These are phyloP conservation scores for Callospermophilus lateralis DNA, from an alignment of 2,113 vertebrate species.

Conservation along the genomic window DNA sequence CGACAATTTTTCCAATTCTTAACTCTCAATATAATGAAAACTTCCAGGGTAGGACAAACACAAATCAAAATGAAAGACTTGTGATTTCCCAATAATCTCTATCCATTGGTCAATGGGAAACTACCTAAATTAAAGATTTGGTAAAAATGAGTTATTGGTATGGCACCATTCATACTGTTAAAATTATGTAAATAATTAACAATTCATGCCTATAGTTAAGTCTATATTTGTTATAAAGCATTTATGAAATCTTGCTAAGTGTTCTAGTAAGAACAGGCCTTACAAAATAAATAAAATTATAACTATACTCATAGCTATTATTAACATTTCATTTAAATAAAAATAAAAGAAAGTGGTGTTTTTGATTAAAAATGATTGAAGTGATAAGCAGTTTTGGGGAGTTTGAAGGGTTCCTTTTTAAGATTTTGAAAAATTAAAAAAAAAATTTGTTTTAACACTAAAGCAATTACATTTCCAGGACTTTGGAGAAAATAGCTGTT, in stretches of 20 bases:
- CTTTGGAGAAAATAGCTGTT: background rate
- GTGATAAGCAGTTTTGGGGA: background rate
- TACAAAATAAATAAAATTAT: conserved; percentile 22
- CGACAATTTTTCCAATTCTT: conserved; percentile 43
- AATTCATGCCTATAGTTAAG: conserved; percentile 50
- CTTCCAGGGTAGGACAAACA: background rate
- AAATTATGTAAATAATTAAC: conserved; percentile 64
- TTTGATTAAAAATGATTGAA: background rate
- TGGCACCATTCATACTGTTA: conserved; percentile 47
- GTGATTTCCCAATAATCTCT: conserved; percentile 37
- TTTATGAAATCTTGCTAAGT: background rate
- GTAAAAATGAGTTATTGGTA: conserved; percentile 44
- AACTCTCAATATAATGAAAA: conserved; percentile 1
- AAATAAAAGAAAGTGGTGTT: background rate
- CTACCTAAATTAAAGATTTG: conserved; percentile 37
- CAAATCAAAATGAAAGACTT: conserved; percentile 47
- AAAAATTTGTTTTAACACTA: background rate
- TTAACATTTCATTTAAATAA: background rate
- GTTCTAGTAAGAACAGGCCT: background rate
- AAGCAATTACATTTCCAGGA: background rate
- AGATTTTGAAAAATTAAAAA: background rate
- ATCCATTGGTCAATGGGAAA: conserved; percentile 23
- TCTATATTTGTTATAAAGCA: conserved; percentile 4
- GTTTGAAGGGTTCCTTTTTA: background rate
- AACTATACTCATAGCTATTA: background rate